Percentiles rank a stretch among this genome's conserved stretches.
phyloP scores from a whole-genome alignment of 2,888 invertebrate genomes.

The Itoplectis maculator region DNA sequence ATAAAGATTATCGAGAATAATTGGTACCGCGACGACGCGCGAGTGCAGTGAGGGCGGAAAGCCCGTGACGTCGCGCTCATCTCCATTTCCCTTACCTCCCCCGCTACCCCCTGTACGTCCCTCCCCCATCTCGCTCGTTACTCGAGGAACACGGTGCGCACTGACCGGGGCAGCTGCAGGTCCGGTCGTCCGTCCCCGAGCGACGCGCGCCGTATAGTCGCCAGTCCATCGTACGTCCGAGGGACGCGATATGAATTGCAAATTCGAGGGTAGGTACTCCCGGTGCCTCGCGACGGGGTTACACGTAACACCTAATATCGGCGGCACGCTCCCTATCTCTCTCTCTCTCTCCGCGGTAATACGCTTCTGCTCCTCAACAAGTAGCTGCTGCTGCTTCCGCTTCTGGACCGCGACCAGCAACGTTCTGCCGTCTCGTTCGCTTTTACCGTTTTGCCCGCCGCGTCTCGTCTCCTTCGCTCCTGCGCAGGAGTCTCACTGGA shows the following conservation, averaged over 20 bases:
- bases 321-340: slow-evolving; percentile 56
- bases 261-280: slow-evolving; percentile 68
- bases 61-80: slow-evolving; percentile 26
- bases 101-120: too few relatives aligned
- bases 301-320: slow-evolving; percentile 74
- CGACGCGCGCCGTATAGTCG: slow-evolving; percentile 63
- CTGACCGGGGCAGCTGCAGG: neutral
- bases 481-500: neutral
- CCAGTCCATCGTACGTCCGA: slow-evolving; percentile 75
- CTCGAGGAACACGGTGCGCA: slow-evolving; percentile 10
- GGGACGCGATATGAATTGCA: slow-evolving; percentile 79
- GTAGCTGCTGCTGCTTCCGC: slow-evolving; percentile 62
- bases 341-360: slow-evolving; percentile 61
- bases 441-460: neutral
- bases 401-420: slow-evolving; percentile 63
- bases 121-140: slow-evolving; percentile 38
- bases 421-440: slow-evolving; percentile 54
- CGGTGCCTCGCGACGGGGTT: slow-evolving; percentile 34
- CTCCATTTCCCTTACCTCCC: slow-evolving; percentile 13
- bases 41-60: neutral
- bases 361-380: slow-evolving; percentile 71
- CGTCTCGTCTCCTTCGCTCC: neutral
- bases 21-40: slow-evolving; percentile 22
- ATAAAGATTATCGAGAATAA: slow-evolving; percentile 54
- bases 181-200: slow-evolving; percentile 55